Evolutionary conservation across 1,140 invertebrate species (phyloP), one percentile per base, ranked within the genome.

Genomic region (Chlorops oryzae): DNA sequence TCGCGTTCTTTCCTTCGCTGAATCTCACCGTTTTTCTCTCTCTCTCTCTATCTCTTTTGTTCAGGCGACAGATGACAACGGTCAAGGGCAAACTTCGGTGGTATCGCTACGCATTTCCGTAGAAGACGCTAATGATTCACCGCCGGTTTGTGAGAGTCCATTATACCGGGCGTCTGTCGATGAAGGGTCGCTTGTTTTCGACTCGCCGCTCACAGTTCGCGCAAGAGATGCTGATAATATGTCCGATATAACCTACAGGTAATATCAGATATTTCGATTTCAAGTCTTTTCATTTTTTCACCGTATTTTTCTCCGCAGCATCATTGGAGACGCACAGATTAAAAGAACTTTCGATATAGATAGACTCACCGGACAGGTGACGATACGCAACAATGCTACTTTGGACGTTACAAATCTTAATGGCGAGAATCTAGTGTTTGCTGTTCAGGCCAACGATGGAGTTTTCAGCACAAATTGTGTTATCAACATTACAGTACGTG

Each of bases 81-180:
- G 90, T 0, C 75, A 80, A 38, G 90, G 87, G 0, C 84, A 86
- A 58, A 84, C 78, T 9, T 82, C 82, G 10, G 83, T 84, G 18
- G 85, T 90, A 0, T 84, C 89, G 0, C 74, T 97, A 0, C 83
- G 84, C 53, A 84, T 97, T 5, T 78, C 81, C 0, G 72, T 96
- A 1, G 75, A 76, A 0, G 91, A 96, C 69, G 84, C 83, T 25
- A 95, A 96, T 63, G 93, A 96, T 71, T 93, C 90, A 62, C 77
- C 85, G 0, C 90, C 91, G 0, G 75, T 79, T 9, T 93, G 93
- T 69, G 74, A 79, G 7, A 83, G 82, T 44, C 73, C 81, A 0
- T 75, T 82, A 10, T 92, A 91, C 69, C 79, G 82, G 6, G 84
- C 85, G 1, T 85, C 86, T 3, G 86, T 93, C 15, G 85, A 92